These are phyloP conservation scores for Sebastes schlegelii DNA, from an alignment of 2,113 vertebrate species.

Conservation along the genomic window DNA sequence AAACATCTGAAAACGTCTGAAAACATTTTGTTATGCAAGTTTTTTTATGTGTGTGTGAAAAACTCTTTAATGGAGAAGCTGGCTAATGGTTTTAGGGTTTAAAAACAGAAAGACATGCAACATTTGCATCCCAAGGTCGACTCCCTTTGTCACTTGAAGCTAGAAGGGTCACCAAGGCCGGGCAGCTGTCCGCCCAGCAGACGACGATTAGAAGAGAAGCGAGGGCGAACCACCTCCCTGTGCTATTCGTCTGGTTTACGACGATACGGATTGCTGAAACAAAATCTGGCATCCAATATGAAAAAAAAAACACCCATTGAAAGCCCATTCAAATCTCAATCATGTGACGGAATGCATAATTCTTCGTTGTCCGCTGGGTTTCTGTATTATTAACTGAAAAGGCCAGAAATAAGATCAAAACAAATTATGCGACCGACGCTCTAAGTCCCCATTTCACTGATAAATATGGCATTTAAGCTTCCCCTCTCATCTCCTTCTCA, in stretches of 20 bases:
- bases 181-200: conserved; percentile 53
- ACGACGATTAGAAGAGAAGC: conserved; percentile 62
- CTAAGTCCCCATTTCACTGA: conserved; percentile 42
- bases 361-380: conserved; percentile 54
- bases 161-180: conserved; percentile 49
- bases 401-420: conserved; percentile 61
- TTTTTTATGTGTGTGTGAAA: neutral
- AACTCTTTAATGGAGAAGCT: neutral
- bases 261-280: conserved; percentile 4
- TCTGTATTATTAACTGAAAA: conserved; percentile 55
- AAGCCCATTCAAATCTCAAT: conserved; percentile 23
- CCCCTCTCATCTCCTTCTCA: conserved; percentile 62
- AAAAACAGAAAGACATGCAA: conserved; percentile 22
- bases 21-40: neutral
- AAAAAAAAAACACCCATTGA: conserved; percentile 23
- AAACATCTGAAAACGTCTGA: neutral
- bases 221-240: conserved; percentile 26
- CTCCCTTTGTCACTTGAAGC: conserved; percentile 45
- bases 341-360: conserved; percentile 37
- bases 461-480: conserved; percentile 59
- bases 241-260: conserved; percentile 40
- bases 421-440: conserved; percentile 47
- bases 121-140: conserved; percentile 24
- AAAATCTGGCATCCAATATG: conserved; percentile 2
- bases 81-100: conserved; percentile 33